Evolutionary conservation across 2,888 invertebrate genomes (phyloP), one percentile per base, ranked within the genome.

Genomic region (Psylliodes chrysocephalus): DNA sequence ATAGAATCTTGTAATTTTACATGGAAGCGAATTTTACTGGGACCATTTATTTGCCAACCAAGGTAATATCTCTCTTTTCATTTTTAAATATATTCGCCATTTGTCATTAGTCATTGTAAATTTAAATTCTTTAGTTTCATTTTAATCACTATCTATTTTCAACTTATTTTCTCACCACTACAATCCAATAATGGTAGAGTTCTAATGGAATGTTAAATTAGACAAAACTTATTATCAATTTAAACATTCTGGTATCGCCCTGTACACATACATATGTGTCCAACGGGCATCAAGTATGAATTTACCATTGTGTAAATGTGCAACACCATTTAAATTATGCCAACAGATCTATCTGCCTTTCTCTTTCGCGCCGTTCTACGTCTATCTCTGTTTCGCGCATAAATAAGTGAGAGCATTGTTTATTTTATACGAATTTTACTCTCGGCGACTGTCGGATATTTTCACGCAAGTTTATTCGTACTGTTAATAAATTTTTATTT

Each of bases 281-380:
- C 47, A 22, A 4, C 57, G 38, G 19, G 15, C 38, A 19, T 56
- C 30, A 33, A 46, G 30, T 56, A 30, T 46, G 46, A 28, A 47
- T 57, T 57, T 47, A 38, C 25, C 22, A 57, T 57, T 49, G 57
- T 44, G 14, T 57, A 47, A 47, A 57, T 57, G 47, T 57, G 35
- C 57, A 57, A 18, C 46, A 22, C 47, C 33, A 33, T 47, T 47
- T 47, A 28, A 54, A 42, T 25, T 25, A 28, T 10, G 7, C 15
- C 54, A 54, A 3, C n/a, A 42, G 42, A 46, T 17, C 25, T 15
- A 2, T 25, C 18, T 14, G 12, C 28, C 25, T 14, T 10, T 28
- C 25, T 49, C n/a, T 25, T 49, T 49, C 25, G 5, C 28, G 8
- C 49, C 5, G 6, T 49, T 49, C n/a, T 49, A 25, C 25, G 7